A percentile compares a stretch with the other conserved stretches of the same genome.
Evolutionary conservation across 2,888 invertebrate species (phyloP).

Genomic region (Oegoconia quadripuncta): DNA sequence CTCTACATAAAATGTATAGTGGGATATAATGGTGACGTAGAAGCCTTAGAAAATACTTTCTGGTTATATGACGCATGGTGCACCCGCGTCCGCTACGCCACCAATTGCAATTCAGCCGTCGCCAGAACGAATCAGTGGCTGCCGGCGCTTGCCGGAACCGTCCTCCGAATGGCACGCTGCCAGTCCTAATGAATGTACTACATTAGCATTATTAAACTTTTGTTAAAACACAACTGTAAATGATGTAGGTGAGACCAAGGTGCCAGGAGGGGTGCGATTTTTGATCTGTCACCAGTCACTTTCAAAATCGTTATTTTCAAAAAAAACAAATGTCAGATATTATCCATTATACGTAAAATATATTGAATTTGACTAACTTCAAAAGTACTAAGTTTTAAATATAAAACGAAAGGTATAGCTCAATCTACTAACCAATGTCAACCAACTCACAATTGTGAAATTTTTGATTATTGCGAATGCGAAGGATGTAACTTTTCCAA

Average conservation of each 20-base stretch:
- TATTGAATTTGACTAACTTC: too few relatives aligned
- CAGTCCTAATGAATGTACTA: constrained; percentile 51
- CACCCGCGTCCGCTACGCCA: constrained; percentile 47
- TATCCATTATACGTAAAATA: too few relatives aligned
- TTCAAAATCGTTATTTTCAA: too few relatives aligned
- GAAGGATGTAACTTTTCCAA: too few relatives aligned
- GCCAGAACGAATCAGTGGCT: constrained; percentile 56
- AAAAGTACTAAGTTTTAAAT: too few relatives aligned
- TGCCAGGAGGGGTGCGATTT: too few relatives aligned
- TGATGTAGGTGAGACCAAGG: background rate
- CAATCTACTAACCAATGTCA: too few relatives aligned
- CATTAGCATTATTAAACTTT: constrained; percentile 47
- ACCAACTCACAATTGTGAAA: too few relatives aligned
- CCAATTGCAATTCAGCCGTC: constrained; percentile 59
- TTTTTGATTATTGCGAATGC: too few relatives aligned
- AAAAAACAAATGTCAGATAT: too few relatives aligned
- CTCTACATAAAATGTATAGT: background rate
- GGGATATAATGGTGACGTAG: constrained; percentile 27
- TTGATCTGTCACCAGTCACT: too few relatives aligned
- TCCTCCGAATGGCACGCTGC: constrained; percentile 62
- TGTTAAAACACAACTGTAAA: constrained; percentile 31
- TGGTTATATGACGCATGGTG: constrained; percentile 53
- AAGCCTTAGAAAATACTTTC: constrained; percentile 33
- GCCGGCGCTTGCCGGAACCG: constrained; percentile 62
- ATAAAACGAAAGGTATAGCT: too few relatives aligned